A percentile compares a stretch with the other conserved stretches of the same genome.
phyloP scores from a whole-genome alignment of 1,140 invertebrate species.

The Leptinotarsa lineolata region DNA sequence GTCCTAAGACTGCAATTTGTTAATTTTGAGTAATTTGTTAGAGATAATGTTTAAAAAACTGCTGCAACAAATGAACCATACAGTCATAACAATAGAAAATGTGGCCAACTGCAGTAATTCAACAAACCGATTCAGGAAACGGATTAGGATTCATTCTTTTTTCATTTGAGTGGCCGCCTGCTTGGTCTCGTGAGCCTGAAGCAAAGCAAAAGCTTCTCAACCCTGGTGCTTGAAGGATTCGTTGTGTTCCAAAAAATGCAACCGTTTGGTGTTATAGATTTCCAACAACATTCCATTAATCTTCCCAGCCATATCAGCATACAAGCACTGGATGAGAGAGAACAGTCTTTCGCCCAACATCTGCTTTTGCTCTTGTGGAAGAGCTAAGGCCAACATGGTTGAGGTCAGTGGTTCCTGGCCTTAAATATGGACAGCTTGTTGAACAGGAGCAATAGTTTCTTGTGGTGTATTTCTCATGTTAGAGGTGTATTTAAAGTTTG shows the following conservation, averaged over 20 bases:
- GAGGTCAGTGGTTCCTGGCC: too few species aligned
- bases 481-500: slow-evolving; percentile 84
- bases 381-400: too few species aligned
- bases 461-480: slow-evolving; percentile 80
- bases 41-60: too few species aligned
- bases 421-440: slow-evolving; percentile 77
- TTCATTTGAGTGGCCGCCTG: slow-evolving; percentile 71
- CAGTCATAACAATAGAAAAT: too few species aligned
- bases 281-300: slow-evolving; percentile 99
- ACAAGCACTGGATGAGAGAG: slow-evolving; percentile 94
- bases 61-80: too few species aligned
- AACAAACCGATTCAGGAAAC: too few species aligned
- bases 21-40: too few species aligned
- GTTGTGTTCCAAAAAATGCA: slow-evolving; percentile 97
- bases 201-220: slow-evolving; percentile 95
- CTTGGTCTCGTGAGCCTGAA: slow-evolving; percentile 96
- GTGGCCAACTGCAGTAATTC: too few species aligned
- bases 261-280: slow-evolving; percentile 97
- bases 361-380: too few species aligned
- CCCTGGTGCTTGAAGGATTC: slow-evolving; percentile 96
- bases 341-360: slow-evolving; percentile 97
- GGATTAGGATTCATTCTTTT: slow-evolving; percentile 63
- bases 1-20: too few species aligned
- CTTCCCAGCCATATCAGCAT: slow-evolving; percentile 92
- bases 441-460: slow-evolving; percentile 62